Base-by-base conservation (phyloP, 2,888 invertebrate genomes). In the Acanthosepion esculentum region DNA sequence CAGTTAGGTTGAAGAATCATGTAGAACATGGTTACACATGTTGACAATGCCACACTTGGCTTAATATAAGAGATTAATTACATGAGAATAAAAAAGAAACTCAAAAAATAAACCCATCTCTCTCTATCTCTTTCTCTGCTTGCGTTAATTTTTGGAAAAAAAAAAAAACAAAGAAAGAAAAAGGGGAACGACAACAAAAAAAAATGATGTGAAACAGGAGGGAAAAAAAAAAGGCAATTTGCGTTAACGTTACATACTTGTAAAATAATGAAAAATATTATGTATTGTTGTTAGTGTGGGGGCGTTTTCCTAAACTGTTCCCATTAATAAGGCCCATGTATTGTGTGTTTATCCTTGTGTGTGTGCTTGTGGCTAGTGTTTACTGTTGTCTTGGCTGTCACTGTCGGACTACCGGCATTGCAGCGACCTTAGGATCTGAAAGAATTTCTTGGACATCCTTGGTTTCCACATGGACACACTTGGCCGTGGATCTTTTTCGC, bases 391-490 rank as follows among this genome's bases (percentile, higher is more conserved):
- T n/a, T 78, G n/a, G 78, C 33, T 78, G 78, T 78, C n/a, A 78
- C 15, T 78, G 78, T n/a, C 78, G 78, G 33, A 15, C 78, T 33
- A 78, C 78, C 78, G 78, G 78, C 78, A 78, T 78, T 33, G 18
- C 78, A 33, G n/a, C 78, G 33, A 33, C 78, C n/a, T 78, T 33
- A 78, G 78, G n/a, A 78, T 78, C 78, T n/a, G 78, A 78, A 78
- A 78, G 93, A 93, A 93, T n/a, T 53, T 50, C 93, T 48, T 29
- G 50, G 53, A 53, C 93, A 93, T 20, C 53, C 93, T 93, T 48
- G 93, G n/a, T 48, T 53, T 93, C 93, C 93, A 53, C 93, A 93
- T 93, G 93, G 93, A 93, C 93, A 93, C 93, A 93, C n/a, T 48
- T 93, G 93, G 93, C n/a, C 53, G 50, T 93, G 48, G 93, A 53